Evolutionary conservation across 2,797 vertebrate species (phyloP).

Genomic region (Austrolebias charrua): DNA sequence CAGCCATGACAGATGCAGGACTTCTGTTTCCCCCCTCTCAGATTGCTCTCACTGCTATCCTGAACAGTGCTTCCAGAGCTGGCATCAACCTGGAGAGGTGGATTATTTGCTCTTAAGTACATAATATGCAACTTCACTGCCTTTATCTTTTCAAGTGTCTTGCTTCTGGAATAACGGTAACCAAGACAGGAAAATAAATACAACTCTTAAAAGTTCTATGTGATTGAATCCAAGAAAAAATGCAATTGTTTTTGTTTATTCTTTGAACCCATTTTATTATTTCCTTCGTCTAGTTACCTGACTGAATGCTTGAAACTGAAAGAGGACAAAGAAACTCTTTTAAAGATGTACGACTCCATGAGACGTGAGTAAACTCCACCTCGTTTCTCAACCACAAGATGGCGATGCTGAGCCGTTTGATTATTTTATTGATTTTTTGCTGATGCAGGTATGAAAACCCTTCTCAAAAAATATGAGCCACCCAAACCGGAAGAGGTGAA

Average conservation of each 20-base stretch:
- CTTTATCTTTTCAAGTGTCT: too few relatives aligned
- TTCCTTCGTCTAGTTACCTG: conserved; percentile 83
- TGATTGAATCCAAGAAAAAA: too few relatives aligned
- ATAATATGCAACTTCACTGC: not conserved
- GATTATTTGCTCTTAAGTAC: not conserved
- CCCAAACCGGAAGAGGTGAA: conserved; percentile 86
- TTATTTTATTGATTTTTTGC: not conserved
- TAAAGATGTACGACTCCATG: conserved; percentile 89
- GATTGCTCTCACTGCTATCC: conserved; percentile 89
- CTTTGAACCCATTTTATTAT: not conserved
- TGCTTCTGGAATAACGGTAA: not conserved
- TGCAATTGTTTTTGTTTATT: too few relatives aligned
- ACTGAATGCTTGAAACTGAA: conserved; percentile 87
- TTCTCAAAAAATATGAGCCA: conserved; percentile 89
- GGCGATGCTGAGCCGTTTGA: conserved; percentile 29
- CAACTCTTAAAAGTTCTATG: too few relatives aligned
- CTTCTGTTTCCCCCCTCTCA: conserved; percentile 93
- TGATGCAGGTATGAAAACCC: conserved; percentile 85
- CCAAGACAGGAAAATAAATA: not conserved
- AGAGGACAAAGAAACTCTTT: conserved; percentile 81
- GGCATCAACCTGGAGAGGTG: conserved; percentile 94
- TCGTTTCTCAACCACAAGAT: conserved; percentile 51
- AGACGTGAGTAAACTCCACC: conserved; percentile 85
- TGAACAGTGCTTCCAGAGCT: conserved; percentile 89
- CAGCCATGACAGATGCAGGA: conserved; percentile 87